Evolutionary conservation across 2,797 vertebrate genomes (phyloP), one percentile per base, ranked within the genome.

Genomic region (Enteromius mattozi): DNA sequence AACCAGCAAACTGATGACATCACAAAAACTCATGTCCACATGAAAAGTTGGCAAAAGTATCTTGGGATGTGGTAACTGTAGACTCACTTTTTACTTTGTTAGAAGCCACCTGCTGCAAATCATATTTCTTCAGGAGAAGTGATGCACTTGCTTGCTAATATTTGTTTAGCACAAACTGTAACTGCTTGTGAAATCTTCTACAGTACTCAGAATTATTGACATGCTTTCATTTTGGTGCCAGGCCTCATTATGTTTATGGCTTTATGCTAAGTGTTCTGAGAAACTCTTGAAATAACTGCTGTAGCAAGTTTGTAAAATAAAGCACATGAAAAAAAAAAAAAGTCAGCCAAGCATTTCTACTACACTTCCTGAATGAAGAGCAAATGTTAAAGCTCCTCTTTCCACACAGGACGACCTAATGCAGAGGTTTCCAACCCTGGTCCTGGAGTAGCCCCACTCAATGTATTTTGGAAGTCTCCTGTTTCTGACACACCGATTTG

Each of bases 71-170:
- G 83, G 54, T 86, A 85, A 86, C 71, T 45, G 7, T 21, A 59
- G 33, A n/a, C 14, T 80, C n/a, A 45, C 65, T 74, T 85, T 86
- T 81, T 81, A 86, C 78, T 86, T 78, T 81, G 75, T 86, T 45
- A 80, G 70, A 84, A 80, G n/a, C 70, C 27, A 13, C 74, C 77
- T 35, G 17, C 47, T 80, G 66, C 70, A 65, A 37, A 51, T 71
- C 65, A 79, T 72, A 76, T 80, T 59, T 77, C 79, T 80, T 82
- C 84, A 77, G 65, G 24, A 77, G 10, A 13, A 70, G 24, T 21
- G 51, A 78, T 61, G 45, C 42, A 75, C 24, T 80, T 17, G 40
- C 10, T 51, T 35, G 47, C 21, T 69, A 78, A 59, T 83, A 83
- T 83, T 68, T 74, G 56, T 74, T 82, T 63, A 74, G 56, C 42